Evolutionary conservation across 2,797 vertebrate genomes (phyloP).

Genomic region (Rhinella marina): DNA sequence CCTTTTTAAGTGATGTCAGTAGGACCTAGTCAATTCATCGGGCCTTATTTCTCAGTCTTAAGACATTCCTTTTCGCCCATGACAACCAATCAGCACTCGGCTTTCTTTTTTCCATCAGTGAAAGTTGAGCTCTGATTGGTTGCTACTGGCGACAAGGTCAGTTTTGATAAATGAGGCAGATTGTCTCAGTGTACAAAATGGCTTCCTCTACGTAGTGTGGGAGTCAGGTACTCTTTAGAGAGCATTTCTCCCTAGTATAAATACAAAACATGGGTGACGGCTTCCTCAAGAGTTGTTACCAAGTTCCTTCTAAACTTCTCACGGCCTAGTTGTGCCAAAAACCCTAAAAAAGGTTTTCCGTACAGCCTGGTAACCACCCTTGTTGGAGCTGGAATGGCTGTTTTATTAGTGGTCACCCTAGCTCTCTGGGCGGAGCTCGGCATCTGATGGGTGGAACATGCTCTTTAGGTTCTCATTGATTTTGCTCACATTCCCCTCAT

Average conservation of each 20-base stretch:
- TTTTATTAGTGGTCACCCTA: neutral
- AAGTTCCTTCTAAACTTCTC: neutral
- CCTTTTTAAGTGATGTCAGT: no score
- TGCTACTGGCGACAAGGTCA: no score
- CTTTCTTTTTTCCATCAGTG: no score
- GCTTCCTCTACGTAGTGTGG: neutral
- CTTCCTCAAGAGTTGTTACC: neutral
- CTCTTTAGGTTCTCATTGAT: neutral
- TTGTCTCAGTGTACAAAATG: neutral
- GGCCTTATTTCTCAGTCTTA: no score
- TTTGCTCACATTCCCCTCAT: constrained; percentile 60
- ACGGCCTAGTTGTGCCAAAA: neutral
- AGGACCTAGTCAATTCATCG: no score
- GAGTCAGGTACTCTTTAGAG: neutral
- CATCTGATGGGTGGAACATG: neutral
- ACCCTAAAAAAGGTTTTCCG: neutral
- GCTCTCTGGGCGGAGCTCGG: neutral
- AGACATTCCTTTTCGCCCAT: no score
- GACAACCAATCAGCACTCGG: no score
- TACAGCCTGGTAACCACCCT: no score
- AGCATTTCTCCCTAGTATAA: neutral
- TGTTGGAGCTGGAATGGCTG: neutral
- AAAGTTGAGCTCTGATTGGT: neutral
- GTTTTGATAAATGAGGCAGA: no score
- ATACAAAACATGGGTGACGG: no score